Evolutionary conservation across 2,797 vertebrate species (phyloP).

Genomic region (Babyrousa celebensis): DNA sequence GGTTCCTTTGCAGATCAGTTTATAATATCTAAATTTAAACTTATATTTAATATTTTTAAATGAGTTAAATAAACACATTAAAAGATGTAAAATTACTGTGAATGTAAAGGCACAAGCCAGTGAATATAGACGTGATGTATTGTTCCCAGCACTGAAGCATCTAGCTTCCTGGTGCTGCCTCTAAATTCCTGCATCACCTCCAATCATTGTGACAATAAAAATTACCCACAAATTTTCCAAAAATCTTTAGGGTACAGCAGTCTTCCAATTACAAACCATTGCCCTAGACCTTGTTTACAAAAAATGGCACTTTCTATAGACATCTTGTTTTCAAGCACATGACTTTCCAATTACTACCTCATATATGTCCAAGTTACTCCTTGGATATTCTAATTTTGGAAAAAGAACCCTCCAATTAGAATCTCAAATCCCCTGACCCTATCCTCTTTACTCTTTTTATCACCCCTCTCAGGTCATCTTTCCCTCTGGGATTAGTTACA

Average conservation of each 20-base stretch:
- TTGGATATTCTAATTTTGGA: background rate
- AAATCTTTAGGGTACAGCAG: background rate
- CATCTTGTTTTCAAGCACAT: background rate
- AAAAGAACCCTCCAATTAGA: background rate
- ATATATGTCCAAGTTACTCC: background rate
- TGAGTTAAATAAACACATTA: conserved; percentile 8
- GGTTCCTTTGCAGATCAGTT: background rate
- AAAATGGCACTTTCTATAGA: background rate
- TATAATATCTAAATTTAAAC: background rate
- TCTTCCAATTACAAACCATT: background rate
- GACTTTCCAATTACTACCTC: background rate
- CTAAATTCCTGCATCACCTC: background rate
- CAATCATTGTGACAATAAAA: conserved; percentile 32
- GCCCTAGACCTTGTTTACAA: background rate
- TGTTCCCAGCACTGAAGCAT: background rate
- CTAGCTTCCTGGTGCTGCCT: background rate
- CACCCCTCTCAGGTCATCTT: background rate
- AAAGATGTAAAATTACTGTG: background rate
- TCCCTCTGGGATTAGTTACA: background rate
- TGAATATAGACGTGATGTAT: background rate
- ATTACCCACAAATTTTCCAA: background rate
- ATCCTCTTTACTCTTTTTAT: conserved; percentile 5
- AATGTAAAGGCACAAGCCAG: background rate
- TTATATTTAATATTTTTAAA: conserved; percentile 39
- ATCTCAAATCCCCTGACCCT: background rate